Evolutionary conservation across 1,140 invertebrate species (phyloP), one percentile per base, ranked within the genome.

Genomic region (Oedothorax gibbosus): DNA sequence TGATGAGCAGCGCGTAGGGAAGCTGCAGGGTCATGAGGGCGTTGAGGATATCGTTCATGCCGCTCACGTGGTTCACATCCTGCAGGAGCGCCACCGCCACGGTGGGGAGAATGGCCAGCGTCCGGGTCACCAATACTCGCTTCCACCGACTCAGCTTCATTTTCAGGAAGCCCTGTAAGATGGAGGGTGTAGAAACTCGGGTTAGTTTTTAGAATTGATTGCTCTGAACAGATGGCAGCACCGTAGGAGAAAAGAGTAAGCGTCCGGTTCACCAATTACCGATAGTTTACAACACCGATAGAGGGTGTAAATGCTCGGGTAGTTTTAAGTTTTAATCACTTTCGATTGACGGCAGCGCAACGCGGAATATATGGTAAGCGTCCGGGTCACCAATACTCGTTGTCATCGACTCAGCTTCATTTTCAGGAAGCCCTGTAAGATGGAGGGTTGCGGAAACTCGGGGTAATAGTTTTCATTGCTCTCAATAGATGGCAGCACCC

Each of bases 331-430:
- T n/a, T n/a, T n/a, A n/a, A n/a, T n/a, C n/a, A n/a, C n/a, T n/a
- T n/a, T n/a, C n/a, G n/a, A n/a, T n/a, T n/a, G n/a, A n/a, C n/a
- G n/a, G n/a, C n/a, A n/a, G n/a, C n/a, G n/a, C 83, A n/a, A n/a
- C n/a, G n/a, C n/a, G n/a, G n/a, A n/a, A n/a, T n/a, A n/a, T n/a
- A 98, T 97, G 20, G 97, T 96, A 87, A 98, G 95, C 2, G 93
- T 92, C 87, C 97, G 92, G 0, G 96, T 98, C 76, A 96, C 92
- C 7, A 98, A 90, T 8, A 98, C 95, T 91, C 97, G 90, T 89
- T 96, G 95, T 96, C 96, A 98, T 68, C 95, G 91, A 7, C 94
- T 93, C 96, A 96, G 97, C 88, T 94, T 93, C 11, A 98, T 91
- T 89, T 97, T 95, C 7, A 98, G 90, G 88, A 98, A 98, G 9